Percentiles rank a stretch among this genome's conserved stretches.
These are phyloP conservation scores for Triplophysa rosa DNA, from an alignment of 2,113 vertebrate genomes.

Conservation along the genomic window DNA sequence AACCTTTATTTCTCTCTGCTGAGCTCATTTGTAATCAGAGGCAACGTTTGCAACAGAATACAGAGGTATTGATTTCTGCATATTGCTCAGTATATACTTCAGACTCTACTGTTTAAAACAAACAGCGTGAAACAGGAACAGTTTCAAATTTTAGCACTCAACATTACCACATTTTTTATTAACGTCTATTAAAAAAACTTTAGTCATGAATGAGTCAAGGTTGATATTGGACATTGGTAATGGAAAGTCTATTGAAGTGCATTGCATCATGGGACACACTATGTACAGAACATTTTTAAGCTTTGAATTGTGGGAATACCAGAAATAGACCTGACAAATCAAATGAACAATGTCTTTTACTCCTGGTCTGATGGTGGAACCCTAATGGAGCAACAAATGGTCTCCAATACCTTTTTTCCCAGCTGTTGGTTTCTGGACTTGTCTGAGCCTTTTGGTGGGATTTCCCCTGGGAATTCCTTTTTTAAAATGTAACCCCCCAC, in stretches of 20 bases:
- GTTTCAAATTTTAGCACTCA: not conserved
- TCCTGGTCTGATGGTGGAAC: slow-evolving; percentile 10
- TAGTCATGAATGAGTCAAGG: too few relatives aligned
- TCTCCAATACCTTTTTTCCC: slow-evolving; percentile 21
- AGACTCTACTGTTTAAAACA: not conserved
- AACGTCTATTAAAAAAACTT: too few relatives aligned
- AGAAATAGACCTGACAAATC: slow-evolving; percentile 20
- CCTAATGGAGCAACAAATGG: slow-evolving; percentile 34
- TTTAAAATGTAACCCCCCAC: not conserved
- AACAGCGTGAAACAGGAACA: not conserved
- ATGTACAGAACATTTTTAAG: not conserved
- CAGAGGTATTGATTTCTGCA: not conserved
- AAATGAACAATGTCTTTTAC: not conserved
- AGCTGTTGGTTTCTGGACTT: slow-evolving; percentile 27
- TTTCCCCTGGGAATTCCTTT: not conserved
- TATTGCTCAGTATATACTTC: not conserved
- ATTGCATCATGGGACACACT: not conserved
- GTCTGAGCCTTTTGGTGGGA: slow-evolving; percentile 1
- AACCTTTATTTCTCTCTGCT: slow-evolving; percentile 20
- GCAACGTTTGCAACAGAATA: not conserved
- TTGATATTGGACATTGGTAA: too few relatives aligned
- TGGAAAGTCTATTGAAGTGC: not conserved
- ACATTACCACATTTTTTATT: too few relatives aligned
- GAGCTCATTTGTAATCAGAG: slow-evolving; percentile 26
- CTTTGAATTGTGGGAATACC: not conserved